phyloP scores from a whole-genome alignment of 2,888 invertebrate species.

The Xanthorhoe designata region DNA sequence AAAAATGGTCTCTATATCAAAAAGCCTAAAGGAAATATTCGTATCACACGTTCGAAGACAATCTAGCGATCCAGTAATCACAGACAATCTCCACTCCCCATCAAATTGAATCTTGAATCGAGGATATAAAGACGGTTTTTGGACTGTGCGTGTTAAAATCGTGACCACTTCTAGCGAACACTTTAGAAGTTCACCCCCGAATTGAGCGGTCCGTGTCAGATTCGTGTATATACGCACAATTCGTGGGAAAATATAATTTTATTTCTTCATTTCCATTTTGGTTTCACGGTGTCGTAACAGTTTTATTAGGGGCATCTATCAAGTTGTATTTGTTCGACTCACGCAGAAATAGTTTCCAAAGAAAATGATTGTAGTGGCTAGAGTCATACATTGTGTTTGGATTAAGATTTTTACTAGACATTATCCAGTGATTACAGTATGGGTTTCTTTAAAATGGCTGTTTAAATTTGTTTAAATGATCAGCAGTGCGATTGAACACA shows the following conservation, averaged over 20 bases:
- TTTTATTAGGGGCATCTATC: slow-evolving; percentile 45
- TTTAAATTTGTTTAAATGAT: too few relatives aligned
- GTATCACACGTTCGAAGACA: slow-evolving; percentile 40
- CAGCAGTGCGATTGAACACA: too few relatives aligned
- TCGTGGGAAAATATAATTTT: slow-evolving; percentile 68
- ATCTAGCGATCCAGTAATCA: slow-evolving; percentile 63
- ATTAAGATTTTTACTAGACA: not conserved
- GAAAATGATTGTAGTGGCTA: not conserved
- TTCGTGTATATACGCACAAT: slow-evolving; percentile 72
- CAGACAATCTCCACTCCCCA: slow-evolving; percentile 56
- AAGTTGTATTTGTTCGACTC: slow-evolving; percentile 30
- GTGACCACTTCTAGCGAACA: slow-evolving; percentile 83
- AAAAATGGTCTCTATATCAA: slow-evolving; percentile 37
- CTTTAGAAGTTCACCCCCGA: slow-evolving; percentile 79
- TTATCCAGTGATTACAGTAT: too few relatives aligned
- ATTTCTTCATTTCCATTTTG: slow-evolving; percentile 76
- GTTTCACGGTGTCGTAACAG: slow-evolving; percentile 54
- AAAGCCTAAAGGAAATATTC: slow-evolving; percentile 34
- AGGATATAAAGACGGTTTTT: slow-evolving; percentile 55
- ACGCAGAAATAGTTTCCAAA: slow-evolving; percentile 22
- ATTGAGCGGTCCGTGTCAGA: slow-evolving; percentile 83
- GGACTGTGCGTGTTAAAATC: slow-evolving; percentile 63
- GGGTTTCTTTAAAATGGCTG: too few relatives aligned
- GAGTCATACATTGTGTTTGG: not conserved
- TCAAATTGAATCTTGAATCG: slow-evolving; percentile 54